A percentile compares a stretch with the other conserved stretches of the same genome.
phyloP scores from a whole-genome alignment of 1,140 invertebrate genomes.

The Planococcus citri region DNA sequence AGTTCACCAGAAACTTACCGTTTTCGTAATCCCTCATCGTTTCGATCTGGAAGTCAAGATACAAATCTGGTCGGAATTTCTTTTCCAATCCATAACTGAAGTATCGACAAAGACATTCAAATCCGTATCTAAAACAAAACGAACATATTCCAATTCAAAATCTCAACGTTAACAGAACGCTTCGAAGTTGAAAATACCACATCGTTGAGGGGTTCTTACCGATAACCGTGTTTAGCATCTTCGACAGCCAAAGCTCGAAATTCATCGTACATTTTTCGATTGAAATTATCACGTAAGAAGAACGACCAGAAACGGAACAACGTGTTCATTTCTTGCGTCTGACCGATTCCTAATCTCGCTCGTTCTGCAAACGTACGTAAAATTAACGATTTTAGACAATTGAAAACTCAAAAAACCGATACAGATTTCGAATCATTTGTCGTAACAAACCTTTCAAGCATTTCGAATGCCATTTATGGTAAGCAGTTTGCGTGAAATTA shows the following conservation, averaged over 20 bases:
- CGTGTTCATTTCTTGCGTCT: constrained; percentile 94
- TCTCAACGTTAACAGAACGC: neutral
- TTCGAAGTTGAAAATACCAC: neutral
- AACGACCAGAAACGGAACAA: constrained; percentile 99
- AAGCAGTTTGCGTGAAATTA: constrained; percentile 92
- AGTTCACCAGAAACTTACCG: too few relatives aligned
- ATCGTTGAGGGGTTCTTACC: constrained; percentile 41
- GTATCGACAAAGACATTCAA: constrained; percentile 89
- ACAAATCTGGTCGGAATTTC: constrained; percentile 83
- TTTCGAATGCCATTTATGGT: constrained; percentile 84
- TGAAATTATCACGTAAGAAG: constrained; percentile 96
- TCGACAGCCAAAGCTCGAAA: constrained; percentile 81
- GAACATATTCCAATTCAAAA: constrained; percentile 7
- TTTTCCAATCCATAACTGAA: constrained; percentile 95
- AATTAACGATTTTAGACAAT: too few relatives aligned
- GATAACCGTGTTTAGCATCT: constrained; percentile 79
- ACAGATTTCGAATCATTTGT: neutral
- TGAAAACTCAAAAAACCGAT: neutral
- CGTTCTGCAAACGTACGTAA: constrained; percentile 64
- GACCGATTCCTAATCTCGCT: constrained; percentile 79
- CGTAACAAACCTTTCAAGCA: constrained; percentile 62
- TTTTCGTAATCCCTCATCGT: constrained; percentile 82
- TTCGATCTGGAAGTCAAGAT: constrained; percentile 90
- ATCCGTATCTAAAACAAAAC: constrained; percentile 51
- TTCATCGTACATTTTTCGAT: constrained; percentile 96